Base-by-base conservation (phyloP, 2,888 invertebrate species). In the Sylvicola cinctus region DNA sequence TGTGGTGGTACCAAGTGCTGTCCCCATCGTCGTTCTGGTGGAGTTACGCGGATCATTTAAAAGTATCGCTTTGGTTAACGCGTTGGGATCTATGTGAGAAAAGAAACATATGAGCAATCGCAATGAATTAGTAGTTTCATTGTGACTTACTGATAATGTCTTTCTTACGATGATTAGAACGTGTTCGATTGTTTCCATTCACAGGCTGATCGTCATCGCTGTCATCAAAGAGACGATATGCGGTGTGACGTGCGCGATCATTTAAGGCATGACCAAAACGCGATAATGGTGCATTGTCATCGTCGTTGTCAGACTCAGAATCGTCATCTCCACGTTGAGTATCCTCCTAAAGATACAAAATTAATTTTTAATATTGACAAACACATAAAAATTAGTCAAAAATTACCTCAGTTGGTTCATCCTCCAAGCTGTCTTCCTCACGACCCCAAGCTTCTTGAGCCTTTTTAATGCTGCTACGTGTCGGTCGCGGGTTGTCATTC, bases 391-490 rank as follows among this genome's bases (percentile, higher is more conserved):
- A 6, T 4, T 20, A 20, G 20, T 8, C 4, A 20, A 20, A 6
- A 8, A 4, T 6, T 20, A 20, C 20, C 20, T 20, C 20, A 20
- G 20, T 20, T 20, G 5, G 20, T 20, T 51, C 49, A 29, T 55
- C 55, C 5, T 54, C 46, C 32, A 50, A 50, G 37, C 53, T 56
- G 20, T 36, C 35, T 12, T 34, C 36, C 1, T 36, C 49, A 3
- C 49, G 49, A 12, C 49, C 52, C 56, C 56, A 56, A 33, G 52
- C 50, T 38, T 52, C 39, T 3, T 53, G 44, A 10, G 55, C 55
- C 23, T 51, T 47, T 36, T 50, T 51, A 7, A 49, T 48, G 37
- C 55, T 55, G 25, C 52, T 48, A 4, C 56, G 45, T 3, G 55
- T 57, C 2, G 55, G 54, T 3, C 54, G 45, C 3, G 43, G 41